These are phyloP conservation scores for Strigops habroptila DNA, from an alignment of 2,113 vertebrate genomes.

Conservation along the genomic window DNA sequence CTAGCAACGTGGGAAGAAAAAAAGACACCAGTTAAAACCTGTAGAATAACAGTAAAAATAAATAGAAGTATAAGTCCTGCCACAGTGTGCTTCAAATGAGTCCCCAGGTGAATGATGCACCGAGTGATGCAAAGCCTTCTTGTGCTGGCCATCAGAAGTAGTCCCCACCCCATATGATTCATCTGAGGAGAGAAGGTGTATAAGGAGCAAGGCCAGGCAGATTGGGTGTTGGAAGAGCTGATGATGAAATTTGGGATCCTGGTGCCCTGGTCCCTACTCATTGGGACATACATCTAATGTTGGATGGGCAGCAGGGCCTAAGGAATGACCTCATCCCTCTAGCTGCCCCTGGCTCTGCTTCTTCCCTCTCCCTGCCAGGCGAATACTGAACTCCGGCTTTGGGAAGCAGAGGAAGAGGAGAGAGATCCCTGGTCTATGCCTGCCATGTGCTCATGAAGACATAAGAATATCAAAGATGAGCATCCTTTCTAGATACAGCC, in stretches of 20 bases:
- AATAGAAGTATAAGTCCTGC: background rate
- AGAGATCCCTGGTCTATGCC: rapidly evolving
- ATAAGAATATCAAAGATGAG: background rate
- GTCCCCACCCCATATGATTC: rapidly evolving
- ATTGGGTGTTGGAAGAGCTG: background rate
- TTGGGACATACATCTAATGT: background rate
- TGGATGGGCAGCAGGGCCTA: background rate
- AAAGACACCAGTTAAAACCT: background rate
- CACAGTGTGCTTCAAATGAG: background rate
- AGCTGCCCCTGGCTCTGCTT: background rate
- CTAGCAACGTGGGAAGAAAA: background rate
- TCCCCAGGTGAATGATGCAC: background rate
- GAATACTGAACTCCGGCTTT: background rate
- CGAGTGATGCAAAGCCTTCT: background rate
- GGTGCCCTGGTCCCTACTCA: rapidly evolving
- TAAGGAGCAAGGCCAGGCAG: background rate
- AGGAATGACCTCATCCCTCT: background rate
- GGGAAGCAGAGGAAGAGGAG: background rate
- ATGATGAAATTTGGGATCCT: background rate
- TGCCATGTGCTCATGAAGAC: background rate
- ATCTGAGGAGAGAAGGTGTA: background rate
- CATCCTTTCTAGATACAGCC: background rate
- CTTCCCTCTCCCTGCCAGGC: background rate
- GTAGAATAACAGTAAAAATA: background rate
- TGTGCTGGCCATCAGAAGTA: background rate